These are phyloP conservation scores for Buphagus erythrorhynchus DNA, from an alignment of 2,797 vertebrate species.

Conservation along the genomic window DNA sequence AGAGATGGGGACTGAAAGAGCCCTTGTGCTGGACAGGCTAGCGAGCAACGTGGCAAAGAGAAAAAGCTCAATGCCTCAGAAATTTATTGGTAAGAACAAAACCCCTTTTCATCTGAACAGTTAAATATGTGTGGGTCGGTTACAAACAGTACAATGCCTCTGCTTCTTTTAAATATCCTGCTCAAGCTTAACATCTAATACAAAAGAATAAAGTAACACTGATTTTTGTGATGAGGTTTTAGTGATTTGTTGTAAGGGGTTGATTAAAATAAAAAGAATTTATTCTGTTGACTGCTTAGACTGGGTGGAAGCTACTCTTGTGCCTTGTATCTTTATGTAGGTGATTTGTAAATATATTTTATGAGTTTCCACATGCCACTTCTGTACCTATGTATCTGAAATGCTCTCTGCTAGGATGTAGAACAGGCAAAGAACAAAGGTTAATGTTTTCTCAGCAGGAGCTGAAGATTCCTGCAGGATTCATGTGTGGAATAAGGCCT, in stretches of 20 bases:
- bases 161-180: conserved; percentile 30
- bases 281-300: background rate
- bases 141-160: background rate
- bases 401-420: background rate
- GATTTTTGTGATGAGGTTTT: background rate
- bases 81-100: conserved; percentile 91
- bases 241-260: background rate
- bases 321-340: background rate
- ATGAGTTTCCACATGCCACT: background rate
- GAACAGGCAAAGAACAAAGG: background rate
- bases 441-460: background rate
- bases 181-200: background rate
- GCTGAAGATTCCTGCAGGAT: background rate
- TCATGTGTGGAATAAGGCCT: background rate
- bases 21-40: conserved; percentile 91
- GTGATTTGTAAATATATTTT: background rate
- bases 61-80: conserved; percentile 96
- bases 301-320: background rate
- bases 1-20: conserved; percentile 91
- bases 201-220: background rate
- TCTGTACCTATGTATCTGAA: background rate
- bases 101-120: conserved; percentile 46
- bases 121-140: conserved; percentile 28
- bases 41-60: conserved; percentile 96
- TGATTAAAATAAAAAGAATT: background rate